phyloP scores from a whole-genome alignment of 2,113 vertebrate species.

The Barbus barbus region DNA sequence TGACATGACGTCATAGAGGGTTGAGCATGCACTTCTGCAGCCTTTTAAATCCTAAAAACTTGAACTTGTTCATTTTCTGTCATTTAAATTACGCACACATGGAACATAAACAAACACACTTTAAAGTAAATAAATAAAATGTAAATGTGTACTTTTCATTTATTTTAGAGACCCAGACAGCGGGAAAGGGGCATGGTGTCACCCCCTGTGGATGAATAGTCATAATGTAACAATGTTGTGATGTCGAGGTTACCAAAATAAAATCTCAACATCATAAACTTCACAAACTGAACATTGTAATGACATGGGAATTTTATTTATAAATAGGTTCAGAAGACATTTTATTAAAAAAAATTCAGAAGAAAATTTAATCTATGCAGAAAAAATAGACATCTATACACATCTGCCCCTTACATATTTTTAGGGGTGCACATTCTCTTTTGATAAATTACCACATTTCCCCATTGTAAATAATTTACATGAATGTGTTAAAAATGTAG shows the following conservation, averaged over 20 bases:
- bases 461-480: neutral
- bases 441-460: neutral
- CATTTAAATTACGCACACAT: neutral
- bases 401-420: neutral
- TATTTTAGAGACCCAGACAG: no score
- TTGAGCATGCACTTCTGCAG: neutral
- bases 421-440: neutral
- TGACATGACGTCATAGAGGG: neutral
- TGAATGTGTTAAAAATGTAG: neutral
- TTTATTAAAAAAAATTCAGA: constrained; percentile 7
- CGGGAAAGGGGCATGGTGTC: neutral
- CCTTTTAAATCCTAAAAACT: neutral
- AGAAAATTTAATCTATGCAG: neutral
- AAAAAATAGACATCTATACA: neutral
- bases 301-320: constrained; percentile 11
- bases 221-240: neutral
- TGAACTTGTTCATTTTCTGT: neutral
- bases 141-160: neutral
- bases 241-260: neutral
- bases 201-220: neutral
- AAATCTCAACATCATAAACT: neutral
- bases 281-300: neutral
- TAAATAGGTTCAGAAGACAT: neutral
- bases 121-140: neutral
- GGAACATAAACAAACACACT: neutral